phyloP scores from a whole-genome alignment of 92 coral and sea anemone genomes.

The Diadumene lineata region DNA sequence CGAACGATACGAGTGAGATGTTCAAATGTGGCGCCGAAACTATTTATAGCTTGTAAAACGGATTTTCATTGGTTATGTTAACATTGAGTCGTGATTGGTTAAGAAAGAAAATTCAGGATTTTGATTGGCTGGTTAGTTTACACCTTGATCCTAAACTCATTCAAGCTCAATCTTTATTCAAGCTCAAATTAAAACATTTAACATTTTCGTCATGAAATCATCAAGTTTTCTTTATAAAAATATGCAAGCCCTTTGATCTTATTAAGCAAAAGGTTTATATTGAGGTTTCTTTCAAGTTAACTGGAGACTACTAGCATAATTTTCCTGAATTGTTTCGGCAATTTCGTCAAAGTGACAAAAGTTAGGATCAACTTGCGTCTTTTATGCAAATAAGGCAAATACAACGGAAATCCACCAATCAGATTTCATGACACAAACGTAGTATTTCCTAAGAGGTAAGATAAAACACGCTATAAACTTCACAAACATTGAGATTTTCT shows the following conservation, averaged over 20 bases:
- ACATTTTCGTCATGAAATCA: not conserved
- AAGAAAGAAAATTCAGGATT: slow-evolving; percentile 4
- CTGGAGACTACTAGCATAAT: not conserved
- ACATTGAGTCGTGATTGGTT: not conserved
- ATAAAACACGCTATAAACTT: not conserved
- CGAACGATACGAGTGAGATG: not conserved
- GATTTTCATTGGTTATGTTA: slow-evolving; percentile 5
- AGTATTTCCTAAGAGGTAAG: slow-evolving; percentile 23
- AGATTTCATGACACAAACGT: not conserved
- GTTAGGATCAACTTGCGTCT: slow-evolving; percentile 2
- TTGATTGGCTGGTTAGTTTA: slow-evolving; percentile 10
- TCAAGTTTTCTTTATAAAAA: not conserved
- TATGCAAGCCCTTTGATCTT: not conserved
- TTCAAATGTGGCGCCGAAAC: not conserved
- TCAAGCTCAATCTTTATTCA: not conserved
- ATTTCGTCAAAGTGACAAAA: slow-evolving; percentile 1
- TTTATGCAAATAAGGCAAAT: not conserved
- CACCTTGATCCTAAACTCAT: slow-evolving; percentile 9
- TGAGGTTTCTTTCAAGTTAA: not conserved
- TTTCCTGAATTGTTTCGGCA: not conserved
- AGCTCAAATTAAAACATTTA: slow-evolving; percentile 14
- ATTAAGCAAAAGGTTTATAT: not conserved
- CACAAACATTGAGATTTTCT: not conserved
- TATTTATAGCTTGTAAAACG: not conserved
- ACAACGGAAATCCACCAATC: slow-evolving; percentile 7